Evolutionary conservation across 2,888 invertebrate species (phyloP).

Genomic region (Elysia crispata): DNA sequence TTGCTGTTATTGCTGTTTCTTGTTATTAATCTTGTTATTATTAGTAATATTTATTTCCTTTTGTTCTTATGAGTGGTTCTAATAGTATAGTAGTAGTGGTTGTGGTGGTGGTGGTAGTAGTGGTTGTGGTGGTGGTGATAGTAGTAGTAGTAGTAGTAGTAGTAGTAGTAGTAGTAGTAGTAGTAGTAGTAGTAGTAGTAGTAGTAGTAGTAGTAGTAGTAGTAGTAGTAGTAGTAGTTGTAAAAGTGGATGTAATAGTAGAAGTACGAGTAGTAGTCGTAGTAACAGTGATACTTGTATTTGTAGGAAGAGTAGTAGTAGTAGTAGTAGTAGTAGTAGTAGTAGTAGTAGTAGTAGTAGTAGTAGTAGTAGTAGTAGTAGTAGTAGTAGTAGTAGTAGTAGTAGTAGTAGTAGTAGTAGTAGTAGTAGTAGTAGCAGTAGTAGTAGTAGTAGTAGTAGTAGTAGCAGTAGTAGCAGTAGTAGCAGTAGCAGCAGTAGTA

Average conservation of each 20-base stretch:
- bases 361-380: background rate
- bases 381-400: background rate
- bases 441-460: background rate
- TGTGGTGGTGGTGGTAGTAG: too few species aligned
- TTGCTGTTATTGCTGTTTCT: too few species aligned
- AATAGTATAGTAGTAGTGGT: too few species aligned
- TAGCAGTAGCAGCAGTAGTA: background rate
- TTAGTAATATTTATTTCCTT: too few species aligned
- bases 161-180: constrained; percentile 4
- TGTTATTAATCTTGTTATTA: too few species aligned
- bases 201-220: background rate
- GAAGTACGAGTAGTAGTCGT: too few species aligned
- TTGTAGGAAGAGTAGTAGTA: background rate
- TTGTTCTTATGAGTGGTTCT: background rate
- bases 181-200: constrained; percentile 1
- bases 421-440: background rate
- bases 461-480: background rate
- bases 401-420: background rate
- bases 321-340: constrained; percentile 9
- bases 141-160: too few species aligned
- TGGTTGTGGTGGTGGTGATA: too few species aligned
- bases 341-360: constrained; percentile 9
- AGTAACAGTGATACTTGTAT: too few species aligned
- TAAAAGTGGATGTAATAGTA: background rate
- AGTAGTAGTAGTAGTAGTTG: constrained; percentile 4